These are phyloP conservation scores for Brenthis hecate DNA, from an alignment of 2,888 invertebrate genomes.

Conservation along the genomic window DNA sequence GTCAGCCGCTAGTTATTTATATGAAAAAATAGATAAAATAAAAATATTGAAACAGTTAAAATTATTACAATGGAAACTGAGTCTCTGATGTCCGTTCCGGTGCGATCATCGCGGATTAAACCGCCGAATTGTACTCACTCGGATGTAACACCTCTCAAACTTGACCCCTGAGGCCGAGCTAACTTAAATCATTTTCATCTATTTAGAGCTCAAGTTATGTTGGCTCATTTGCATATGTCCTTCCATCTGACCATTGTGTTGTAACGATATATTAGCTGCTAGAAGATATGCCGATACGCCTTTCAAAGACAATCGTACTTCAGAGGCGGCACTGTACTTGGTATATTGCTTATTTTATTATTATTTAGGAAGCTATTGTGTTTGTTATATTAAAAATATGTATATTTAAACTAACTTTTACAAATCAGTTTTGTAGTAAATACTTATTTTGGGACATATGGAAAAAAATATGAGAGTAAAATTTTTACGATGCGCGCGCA, in stretches of 20 bases:
- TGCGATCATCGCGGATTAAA: conserved; percentile 69
- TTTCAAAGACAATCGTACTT: conserved; percentile 44
- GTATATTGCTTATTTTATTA: conserved; percentile 9
- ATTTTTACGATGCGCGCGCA: too few species aligned
- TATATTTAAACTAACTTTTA: background rate
- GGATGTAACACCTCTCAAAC: conserved; percentile 52
- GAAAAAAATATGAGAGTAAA: too few species aligned
- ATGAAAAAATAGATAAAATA: background rate
- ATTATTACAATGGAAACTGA: conserved; percentile 54
- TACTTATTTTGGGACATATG: too few species aligned
- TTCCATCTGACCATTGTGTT: conserved; percentile 66
- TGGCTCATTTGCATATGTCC: conserved; percentile 66
- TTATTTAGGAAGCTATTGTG: background rate
- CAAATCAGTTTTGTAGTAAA: background rate
- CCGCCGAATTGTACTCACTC: conserved; percentile 70
- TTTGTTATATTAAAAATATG: background rate
- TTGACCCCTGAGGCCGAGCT: conserved; percentile 37
- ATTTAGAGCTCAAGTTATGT: conserved; percentile 47
- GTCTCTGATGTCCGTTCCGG: conserved; percentile 64
- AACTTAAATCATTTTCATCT: conserved; percentile 40
- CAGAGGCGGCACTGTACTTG: background rate
- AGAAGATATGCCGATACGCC: conserved; percentile 53
- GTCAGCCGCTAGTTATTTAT: too few species aligned
- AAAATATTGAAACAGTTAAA: conserved; percentile 5
- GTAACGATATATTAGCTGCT: conserved; percentile 57